Evolutionary conservation across 2,888 invertebrate genomes (phyloP).

Genomic region (Esperia sulphurella): DNA sequence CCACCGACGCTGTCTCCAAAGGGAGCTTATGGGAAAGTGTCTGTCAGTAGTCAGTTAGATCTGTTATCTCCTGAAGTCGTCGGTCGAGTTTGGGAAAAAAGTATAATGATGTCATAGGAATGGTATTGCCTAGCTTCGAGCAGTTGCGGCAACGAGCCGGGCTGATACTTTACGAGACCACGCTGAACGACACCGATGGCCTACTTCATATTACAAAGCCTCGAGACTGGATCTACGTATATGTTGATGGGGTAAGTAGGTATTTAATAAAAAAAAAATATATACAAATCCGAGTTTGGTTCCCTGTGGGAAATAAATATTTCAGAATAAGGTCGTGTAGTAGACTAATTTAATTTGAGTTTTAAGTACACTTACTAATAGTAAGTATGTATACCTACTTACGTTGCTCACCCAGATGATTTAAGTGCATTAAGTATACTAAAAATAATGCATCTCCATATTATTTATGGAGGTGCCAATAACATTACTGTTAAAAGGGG

Average conservation of each 20-base stretch:
- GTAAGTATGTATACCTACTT: too few species aligned
- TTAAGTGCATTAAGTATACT: too few species aligned
- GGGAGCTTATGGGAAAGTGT: constrained; percentile 81
- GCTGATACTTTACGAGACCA: constrained; percentile 81
- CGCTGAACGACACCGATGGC: constrained; percentile 43
- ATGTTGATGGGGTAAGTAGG: constrained; percentile 80
- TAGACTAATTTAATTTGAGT: too few species aligned
- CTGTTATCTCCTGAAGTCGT: constrained; percentile 64
- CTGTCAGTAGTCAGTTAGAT: constrained; percentile 66
- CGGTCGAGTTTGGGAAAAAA: constrained; percentile 44
- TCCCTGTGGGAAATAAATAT: too few species aligned
- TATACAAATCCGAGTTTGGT: too few species aligned
- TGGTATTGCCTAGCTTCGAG: constrained; percentile 81
- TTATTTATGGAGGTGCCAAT: too few species aligned
- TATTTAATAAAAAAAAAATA: background rate
- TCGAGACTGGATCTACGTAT: constrained; percentile 85
- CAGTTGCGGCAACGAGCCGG: constrained; percentile 80
- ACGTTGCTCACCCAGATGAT: too few species aligned
- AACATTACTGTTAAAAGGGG: too few species aligned
- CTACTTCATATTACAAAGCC: constrained; percentile 77
- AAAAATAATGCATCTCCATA: too few species aligned
- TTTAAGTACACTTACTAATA: too few species aligned
- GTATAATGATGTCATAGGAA: constrained; percentile 32
- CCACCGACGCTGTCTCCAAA: constrained; percentile 81
- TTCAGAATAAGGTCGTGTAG: too few species aligned